Evolutionary conservation across 2,888 invertebrate genomes (phyloP).

Genomic region (Microctonus hyperodae): DNA sequence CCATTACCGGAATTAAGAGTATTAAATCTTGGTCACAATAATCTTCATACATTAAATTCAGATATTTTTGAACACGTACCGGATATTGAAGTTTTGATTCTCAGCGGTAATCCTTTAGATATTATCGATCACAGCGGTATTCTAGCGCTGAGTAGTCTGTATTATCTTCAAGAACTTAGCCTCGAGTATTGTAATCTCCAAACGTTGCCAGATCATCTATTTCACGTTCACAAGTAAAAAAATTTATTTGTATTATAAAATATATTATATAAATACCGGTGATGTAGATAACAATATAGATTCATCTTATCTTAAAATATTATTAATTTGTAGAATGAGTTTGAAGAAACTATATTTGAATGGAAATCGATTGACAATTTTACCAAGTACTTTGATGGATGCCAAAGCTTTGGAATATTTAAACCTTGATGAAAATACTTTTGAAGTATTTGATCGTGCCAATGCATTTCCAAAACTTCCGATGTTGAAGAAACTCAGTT

Average conservation of each 20-base stretch:
- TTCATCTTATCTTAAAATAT: not conserved
- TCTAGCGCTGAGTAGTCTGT: slow-evolving; percentile 72
- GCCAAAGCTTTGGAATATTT: slow-evolving; percentile 70
- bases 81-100: slow-evolving; percentile 71
- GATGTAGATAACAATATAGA: not conserved
- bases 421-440: slow-evolving; percentile 76
- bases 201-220: slow-evolving; percentile 70
- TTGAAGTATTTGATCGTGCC: slow-evolving; percentile 66
- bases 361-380: slow-evolving; percentile 69
- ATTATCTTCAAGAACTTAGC: slow-evolving; percentile 75
- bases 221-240: slow-evolving; percentile 70
- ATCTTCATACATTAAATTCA: slow-evolving; percentile 72
- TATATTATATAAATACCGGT: not conserved
- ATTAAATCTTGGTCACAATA: slow-evolving; percentile 75
- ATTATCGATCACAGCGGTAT: slow-evolving; percentile 70
- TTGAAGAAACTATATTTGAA: slow-evolving; percentile 73
- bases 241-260: too few species aligned
- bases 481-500: slow-evolving; percentile 71
- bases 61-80: slow-evolving; percentile 80
- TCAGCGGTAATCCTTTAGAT: slow-evolving; percentile 78
- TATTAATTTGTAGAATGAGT: not conserved
- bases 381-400: slow-evolving; percentile 71
- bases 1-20: slow-evolving; percentile 69
- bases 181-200: slow-evolving; percentile 73
- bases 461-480: slow-evolving; percentile 71